Conservation (phyloP, 1,140 invertebrate species). For the Probaryconus sp. region DNA sequence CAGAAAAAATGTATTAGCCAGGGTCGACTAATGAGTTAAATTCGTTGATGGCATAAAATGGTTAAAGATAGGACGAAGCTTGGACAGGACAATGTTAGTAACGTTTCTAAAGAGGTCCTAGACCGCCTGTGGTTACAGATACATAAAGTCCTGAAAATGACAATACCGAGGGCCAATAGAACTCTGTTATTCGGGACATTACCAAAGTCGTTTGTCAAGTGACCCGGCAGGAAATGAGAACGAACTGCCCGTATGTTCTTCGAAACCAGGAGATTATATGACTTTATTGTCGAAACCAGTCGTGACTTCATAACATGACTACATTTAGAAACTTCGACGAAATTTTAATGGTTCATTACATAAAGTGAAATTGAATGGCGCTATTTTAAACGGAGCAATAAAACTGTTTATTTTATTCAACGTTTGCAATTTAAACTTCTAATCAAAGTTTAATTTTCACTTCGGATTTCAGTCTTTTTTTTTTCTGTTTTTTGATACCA, state of each 20-base stretch:
- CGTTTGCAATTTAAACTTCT: not conserved
- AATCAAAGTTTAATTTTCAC: not conserved
- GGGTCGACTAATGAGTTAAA: not conserved
- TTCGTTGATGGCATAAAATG: slow-evolving; percentile 14
- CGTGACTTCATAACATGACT: slow-evolving; percentile 9
- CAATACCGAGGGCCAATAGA: slow-evolving; percentile 58
- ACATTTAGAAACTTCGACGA: slow-evolving; percentile 25
- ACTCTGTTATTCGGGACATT: slow-evolving; percentile 63
- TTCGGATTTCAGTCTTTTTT: not conserved
- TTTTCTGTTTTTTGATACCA: too few species aligned
- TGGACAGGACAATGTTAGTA: slow-evolving; percentile 42
- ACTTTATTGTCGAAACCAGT: slow-evolving; percentile 16
- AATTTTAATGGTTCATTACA: slow-evolving; percentile 18
- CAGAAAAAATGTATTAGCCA: slow-evolving; percentile 14
- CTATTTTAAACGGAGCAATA: slow-evolving; percentile 10
- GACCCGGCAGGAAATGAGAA: slow-evolving; percentile 46
- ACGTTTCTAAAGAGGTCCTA: slow-evolving; percentile 5
- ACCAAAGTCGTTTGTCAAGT: slow-evolving; percentile 63
- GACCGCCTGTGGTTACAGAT: slow-evolving; percentile 50
- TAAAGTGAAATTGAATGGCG: slow-evolving; percentile 12
- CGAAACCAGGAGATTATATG: slow-evolving; percentile 22
- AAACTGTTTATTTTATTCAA: slow-evolving; percentile 22
- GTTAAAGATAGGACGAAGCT: slow-evolving; percentile 27
- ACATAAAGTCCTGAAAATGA: slow-evolving; percentile 32
- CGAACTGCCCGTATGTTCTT: slow-evolving; percentile 43